Percentiles rank a stretch among this genome's conserved stretches.
Evolutionary conservation across 2,888 invertebrate genomes (phyloP).

Genomic region (Temnothorax unifasciatus): DNA sequence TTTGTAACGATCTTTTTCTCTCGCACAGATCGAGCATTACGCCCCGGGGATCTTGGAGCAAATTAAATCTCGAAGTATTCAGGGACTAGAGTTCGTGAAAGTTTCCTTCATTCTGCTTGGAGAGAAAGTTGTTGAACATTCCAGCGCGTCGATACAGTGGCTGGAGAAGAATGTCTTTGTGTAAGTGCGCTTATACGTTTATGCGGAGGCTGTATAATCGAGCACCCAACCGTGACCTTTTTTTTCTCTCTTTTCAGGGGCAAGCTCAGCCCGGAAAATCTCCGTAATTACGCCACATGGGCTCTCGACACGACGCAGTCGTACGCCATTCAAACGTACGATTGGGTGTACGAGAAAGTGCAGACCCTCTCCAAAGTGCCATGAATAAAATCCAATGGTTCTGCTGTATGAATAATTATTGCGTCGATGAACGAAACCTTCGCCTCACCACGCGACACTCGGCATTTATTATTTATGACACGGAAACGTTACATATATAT

Average conservation of each 20-base stretch:
- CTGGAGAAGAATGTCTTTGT: conserved; percentile 92
- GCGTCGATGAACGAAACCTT: conserved; percentile 68
- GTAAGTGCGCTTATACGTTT: conserved; percentile 88
- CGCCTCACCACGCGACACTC: conserved; percentile 71
- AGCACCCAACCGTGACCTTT: background rate
- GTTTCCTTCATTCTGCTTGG: conserved; percentile 77
- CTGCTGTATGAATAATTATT: conserved; percentile 51
- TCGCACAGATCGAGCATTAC: conserved; percentile 89
- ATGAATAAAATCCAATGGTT: conserved; percentile 83
- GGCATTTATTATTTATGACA: conserved; percentile 82
- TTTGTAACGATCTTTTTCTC: background rate
- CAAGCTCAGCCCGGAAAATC: conserved; percentile 92
- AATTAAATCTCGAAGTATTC: conserved; percentile 87
- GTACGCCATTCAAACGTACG: conserved; percentile 90
- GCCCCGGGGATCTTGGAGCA: conserved; percentile 91
- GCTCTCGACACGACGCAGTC: conserved; percentile 90
- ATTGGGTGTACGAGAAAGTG: conserved; percentile 93
- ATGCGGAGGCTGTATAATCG: background rate
- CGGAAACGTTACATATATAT: conserved; percentile 67
- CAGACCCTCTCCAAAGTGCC: conserved; percentile 91
- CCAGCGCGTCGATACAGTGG: conserved; percentile 86
- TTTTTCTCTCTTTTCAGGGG: conserved; percentile 87
- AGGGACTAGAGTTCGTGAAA: conserved; percentile 79
- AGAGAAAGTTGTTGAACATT: conserved; percentile 80
- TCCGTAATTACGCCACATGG: conserved; percentile 90